A percentile compares a stretch with the other conserved stretches of the same genome.
These are phyloP conservation scores for Delia radicum DNA, from an alignment of 1,140 invertebrate genomes.

Conservation along the genomic window DNA sequence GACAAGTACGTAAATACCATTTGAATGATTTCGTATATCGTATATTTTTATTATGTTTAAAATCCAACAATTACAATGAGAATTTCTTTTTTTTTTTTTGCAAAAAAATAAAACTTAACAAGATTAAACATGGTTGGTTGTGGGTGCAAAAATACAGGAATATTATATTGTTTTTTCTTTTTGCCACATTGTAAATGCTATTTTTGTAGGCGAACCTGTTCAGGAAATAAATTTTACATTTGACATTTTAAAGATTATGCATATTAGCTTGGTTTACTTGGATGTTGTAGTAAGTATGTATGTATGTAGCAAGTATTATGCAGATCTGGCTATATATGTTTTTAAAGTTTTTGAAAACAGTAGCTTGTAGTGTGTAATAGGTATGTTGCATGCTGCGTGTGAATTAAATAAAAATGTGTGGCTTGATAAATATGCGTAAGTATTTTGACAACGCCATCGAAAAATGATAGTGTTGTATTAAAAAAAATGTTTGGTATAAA, in stretches of 20 bases:
- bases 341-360: neutral
- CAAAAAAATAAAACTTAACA: neutral
- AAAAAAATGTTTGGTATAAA: neutral
- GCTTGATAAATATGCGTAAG: neutral
- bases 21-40: neutral
- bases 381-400: neutral
- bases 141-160: neutral
- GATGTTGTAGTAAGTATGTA: neutral
- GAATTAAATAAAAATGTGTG: neutral
- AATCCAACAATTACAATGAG: neutral
- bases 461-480: neutral
- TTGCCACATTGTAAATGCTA: neutral
- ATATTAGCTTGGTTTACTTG: neutral
- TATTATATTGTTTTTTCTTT: neutral
- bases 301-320: neutral
- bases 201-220: conserved; percentile 19
- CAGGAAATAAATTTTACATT: conserved; percentile 23
- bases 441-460: neutral
- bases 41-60: neutral
- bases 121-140: neutral
- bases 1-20: neutral
- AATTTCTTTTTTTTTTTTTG: neutral
- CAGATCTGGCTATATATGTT: neutral
- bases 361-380: neutral
- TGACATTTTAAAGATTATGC: conserved; percentile 21